Base-by-base conservation (phyloP, 2,888 invertebrate species). In the Rotaria socialis region DNA sequence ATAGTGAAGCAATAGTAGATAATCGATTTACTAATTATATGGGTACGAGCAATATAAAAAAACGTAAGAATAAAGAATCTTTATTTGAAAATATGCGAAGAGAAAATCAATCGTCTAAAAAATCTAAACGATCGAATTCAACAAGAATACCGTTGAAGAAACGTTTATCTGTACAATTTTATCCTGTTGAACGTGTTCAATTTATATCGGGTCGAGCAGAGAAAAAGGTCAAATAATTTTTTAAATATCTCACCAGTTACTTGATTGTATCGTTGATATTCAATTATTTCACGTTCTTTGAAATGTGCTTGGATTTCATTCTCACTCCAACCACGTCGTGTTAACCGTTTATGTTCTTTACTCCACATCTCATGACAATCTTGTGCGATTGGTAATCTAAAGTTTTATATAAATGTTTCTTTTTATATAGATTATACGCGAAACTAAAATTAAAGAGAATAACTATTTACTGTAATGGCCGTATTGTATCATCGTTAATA, bases 311-410 rank as follows among this genome's bases (percentile, higher is more conserved):
- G 84, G 74, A 50, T 60, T 74, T 74, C 67, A 52, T 75, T 75
- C 85, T 75, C 80, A 43, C 56, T 86, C 80, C 43, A 80, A 24
- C 80, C 80, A 80, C 80, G 80, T 11, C 80, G 80, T n/a, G 24
- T 2, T 24, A 80, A 47, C n/a, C 47, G 75, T 80, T 67, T 86
- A 24, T 52, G 74, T 43, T 86, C 85, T 86, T 86, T 86, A 84
- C 86, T 86, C 86, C 86, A 86, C 86, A 86, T 86, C 80, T 86
- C 86, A 84, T 86, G 86, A 85, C 86, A 86, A 56, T 86, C 86
- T 60, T 86, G 86, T 80, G 85, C 16, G 8, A 80, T 22, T 22
- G 86, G 80, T 47, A 86, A 84, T 86, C 86, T 86, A 55, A 56
- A 52, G 4, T 55, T 55, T 55, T 22, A 3, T 6, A 55, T 55